Evolutionary conservation across 2,113 vertebrate species (phyloP), one percentile per base, ranked within the genome.

Genomic region (Siniperca chuatsi): DNA sequence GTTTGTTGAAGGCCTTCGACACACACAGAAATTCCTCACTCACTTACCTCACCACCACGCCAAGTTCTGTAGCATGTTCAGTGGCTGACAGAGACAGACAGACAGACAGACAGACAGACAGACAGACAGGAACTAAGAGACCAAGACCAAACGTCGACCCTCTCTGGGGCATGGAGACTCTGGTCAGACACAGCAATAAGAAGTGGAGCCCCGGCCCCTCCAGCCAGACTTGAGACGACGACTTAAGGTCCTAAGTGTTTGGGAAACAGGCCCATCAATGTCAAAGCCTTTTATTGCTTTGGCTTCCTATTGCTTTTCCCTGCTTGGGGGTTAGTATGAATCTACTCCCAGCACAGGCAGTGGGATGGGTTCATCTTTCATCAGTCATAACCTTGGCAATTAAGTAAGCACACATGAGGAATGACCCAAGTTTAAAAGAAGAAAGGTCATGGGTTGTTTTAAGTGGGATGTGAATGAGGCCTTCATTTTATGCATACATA

Each of bases 11-110:
- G 93, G 91, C 88, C 92, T 88, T 92, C 69, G 66, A 85, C 87
- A 93, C 87, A 92, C 62, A 92, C 89, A 87, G 90, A 95, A 94
- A 96, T 96, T 96, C 96, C 95, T 94, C 93, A 93, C 90, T 88
- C 82, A 84, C 90, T 90, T 48, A 85, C 89, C 76, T 79, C 87
- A 57, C 82, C 71, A 21, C 70, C 72, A 48, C 82, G 42, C 35
- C 33, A 16, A 37, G 21, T 67, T 66, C 75, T 86, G 79, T 35
- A 80, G 65, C 73, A 77, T 62, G 84, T 83, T 73, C 65, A 79
- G 68, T n/a, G 69, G 40, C 60, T 4, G 79, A 76, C 55, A 21
- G 65, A 48, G 66, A 48, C 65, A 46, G 65, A 18, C 57, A 10
- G 79, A 81, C 54, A 74, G 73, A 67, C 81, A 86, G 70, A 86